phyloP scores from a whole-genome alignment of 2,888 invertebrate genomes.

The Papilio protenor region DNA sequence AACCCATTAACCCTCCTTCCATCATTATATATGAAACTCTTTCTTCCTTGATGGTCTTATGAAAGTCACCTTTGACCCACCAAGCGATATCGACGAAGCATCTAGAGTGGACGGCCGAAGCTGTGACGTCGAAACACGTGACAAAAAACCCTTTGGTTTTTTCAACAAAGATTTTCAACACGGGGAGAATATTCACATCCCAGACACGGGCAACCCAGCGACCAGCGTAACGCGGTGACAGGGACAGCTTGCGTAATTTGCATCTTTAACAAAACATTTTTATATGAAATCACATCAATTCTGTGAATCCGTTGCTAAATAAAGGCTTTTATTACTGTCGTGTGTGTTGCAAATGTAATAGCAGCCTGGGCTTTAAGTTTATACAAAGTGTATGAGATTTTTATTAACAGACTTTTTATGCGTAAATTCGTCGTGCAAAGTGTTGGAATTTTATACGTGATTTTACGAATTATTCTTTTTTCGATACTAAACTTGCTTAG shows the following conservation, averaged over 20 bases:
- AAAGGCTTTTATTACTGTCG: neutral
- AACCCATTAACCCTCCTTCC: too few species aligned
- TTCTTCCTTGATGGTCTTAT: too few species aligned
- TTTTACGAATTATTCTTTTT: neutral
- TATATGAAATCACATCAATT: neutral
- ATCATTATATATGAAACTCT: too few species aligned
- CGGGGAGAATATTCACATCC: too few species aligned
- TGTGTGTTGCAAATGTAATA: neutral
- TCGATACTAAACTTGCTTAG: neutral
- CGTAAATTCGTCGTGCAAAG: neutral
- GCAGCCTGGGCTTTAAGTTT: neutral
- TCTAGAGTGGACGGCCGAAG: too few species aligned
- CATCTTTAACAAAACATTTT: constrained; percentile 10
- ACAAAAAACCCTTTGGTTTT: too few species aligned
- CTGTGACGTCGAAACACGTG: too few species aligned
- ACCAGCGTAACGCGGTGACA: too few species aligned
- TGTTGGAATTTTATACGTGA: neutral
- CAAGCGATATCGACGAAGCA: too few species aligned
- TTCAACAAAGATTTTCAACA: too few species aligned
- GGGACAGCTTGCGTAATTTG: neutral
- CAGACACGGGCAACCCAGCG: too few species aligned
- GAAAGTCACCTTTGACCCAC: too few species aligned
- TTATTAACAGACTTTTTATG: neutral
- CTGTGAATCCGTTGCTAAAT: constrained; percentile 1
- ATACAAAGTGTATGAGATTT: constrained; percentile 5